Conservation (phyloP, 2,888 invertebrate genomes). For the Cheilosia soror region DNA sequence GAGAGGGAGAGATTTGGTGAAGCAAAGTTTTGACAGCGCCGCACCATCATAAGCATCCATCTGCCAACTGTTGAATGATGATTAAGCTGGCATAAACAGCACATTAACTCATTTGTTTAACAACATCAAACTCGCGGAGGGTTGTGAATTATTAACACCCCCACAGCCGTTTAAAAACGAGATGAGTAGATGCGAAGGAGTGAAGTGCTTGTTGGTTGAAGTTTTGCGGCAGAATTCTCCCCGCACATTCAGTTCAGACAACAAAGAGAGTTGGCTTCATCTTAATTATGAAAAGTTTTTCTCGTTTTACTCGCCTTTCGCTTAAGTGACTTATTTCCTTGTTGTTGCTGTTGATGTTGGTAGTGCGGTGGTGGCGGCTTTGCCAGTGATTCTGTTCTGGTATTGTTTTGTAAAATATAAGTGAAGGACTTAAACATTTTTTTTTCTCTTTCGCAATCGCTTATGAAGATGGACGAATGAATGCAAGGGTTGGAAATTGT, state of each 20-base stretch:
- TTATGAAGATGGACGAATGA: constrained; percentile 55
- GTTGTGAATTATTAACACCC: constrained; percentile 26
- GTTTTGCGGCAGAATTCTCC: constrained; percentile 49
- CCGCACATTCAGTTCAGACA: constrained; percentile 59
- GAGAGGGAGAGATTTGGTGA: background rate
- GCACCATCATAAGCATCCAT: constrained; percentile 48
- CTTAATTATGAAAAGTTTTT: constrained; percentile 65
- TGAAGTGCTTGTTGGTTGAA: constrained; percentile 18
- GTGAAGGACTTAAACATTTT: constrained; percentile 52
- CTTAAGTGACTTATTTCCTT: constrained; percentile 70
- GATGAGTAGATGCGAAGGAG: constrained; percentile 15
- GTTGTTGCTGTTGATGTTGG: constrained; percentile 20
- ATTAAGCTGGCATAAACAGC: constrained; percentile 68
- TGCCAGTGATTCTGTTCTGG: constrained; percentile 22
- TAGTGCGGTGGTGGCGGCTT: constrained; percentile 1
- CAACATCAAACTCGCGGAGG: constrained; percentile 44
- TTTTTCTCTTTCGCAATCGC: constrained; percentile 29
- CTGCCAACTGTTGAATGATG: constrained; percentile 72
- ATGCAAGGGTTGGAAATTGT: background rate
- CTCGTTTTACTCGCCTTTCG: constrained; percentile 54
- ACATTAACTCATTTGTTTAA: constrained; percentile 71
- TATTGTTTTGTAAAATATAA: constrained; percentile 73
- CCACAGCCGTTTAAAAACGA: constrained; percentile 13
- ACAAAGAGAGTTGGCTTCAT: constrained; percentile 70
- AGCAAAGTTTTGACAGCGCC: constrained; percentile 57